These are phyloP conservation scores for Onychorhynchus coronatus DNA, from an alignment of 2,113 vertebrate genomes.

Conservation along the genomic window DNA sequence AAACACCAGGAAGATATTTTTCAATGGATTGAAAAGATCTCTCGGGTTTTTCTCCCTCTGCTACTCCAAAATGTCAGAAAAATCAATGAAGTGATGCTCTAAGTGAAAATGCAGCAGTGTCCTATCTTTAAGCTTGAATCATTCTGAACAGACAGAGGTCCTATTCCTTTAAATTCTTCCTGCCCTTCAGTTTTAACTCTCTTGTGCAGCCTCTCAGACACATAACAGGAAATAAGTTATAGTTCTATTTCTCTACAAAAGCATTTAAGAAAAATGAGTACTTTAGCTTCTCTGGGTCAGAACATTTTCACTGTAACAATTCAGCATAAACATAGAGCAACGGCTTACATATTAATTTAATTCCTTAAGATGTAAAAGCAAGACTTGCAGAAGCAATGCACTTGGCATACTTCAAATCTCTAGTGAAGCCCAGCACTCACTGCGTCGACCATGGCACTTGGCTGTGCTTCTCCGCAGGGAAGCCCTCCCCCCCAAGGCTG, in stretches of 20 bases:
- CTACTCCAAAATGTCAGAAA: neutral
- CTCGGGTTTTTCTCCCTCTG: neutral
- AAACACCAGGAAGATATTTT: conserved; percentile 10
- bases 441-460: neutral
- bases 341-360: neutral
- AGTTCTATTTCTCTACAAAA: neutral
- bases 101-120: neutral
- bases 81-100: neutral
- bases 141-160: neutral
- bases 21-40: neutral
- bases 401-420: neutral
- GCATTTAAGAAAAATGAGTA: neutral
- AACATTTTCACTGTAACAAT: neutral
- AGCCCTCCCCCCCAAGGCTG: too few species aligned
- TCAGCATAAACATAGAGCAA: neutral
- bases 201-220: neutral
- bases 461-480: neutral
- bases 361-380: neutral
- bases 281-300: neutral
- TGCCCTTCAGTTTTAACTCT: neutral
- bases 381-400: neutral
- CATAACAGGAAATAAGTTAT: neutral
- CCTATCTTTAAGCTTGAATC: neutral
- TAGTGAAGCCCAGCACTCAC: neutral
- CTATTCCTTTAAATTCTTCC: conserved; percentile 20